phyloP scores from a whole-genome alignment of 2,797 vertebrate species.

The Ciconia nigra region DNA sequence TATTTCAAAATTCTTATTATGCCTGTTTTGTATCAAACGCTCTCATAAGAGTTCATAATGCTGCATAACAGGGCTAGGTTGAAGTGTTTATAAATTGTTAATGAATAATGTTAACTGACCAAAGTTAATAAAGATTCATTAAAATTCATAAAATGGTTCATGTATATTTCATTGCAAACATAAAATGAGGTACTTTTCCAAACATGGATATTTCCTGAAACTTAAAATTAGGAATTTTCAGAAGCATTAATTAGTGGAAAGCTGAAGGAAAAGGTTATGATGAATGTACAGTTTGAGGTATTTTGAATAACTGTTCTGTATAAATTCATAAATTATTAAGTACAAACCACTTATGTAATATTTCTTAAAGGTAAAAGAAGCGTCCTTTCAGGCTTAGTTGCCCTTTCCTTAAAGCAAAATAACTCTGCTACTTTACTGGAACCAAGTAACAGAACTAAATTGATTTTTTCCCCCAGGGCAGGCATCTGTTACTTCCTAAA shows the following conservation, averaged over 20 bases:
- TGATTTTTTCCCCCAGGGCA: background rate
- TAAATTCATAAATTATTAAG: constrained; percentile 60
- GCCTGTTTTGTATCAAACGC: background rate
- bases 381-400: constrained; percentile 10
- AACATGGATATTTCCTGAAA: constrained; percentile 31
- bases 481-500: constrained; percentile 46
- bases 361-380: constrained; percentile 54
- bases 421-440: constrained; percentile 30
- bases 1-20: background rate
- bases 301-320: constrained; percentile 15
- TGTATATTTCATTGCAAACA: constrained; percentile 52
- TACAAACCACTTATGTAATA: constrained; percentile 41
- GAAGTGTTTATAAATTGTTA: constrained; percentile 58
- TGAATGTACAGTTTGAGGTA: background rate
- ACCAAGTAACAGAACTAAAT: constrained; percentile 53
- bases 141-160: constrained; percentile 56
- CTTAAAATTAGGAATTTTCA: constrained; percentile 28
- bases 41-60: constrained; percentile 44
- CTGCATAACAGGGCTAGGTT: constrained; percentile 27
- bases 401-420: constrained; percentile 42
- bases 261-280: constrained; percentile 3
- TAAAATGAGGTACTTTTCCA: constrained; percentile 36
- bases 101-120: constrained; percentile 43
- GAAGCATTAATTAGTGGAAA: constrained; percentile 38
- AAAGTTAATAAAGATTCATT: constrained; percentile 56